phyloP scores from a whole-genome alignment of 2,797 vertebrate genomes.

The Notolepis coatsorum region DNA sequence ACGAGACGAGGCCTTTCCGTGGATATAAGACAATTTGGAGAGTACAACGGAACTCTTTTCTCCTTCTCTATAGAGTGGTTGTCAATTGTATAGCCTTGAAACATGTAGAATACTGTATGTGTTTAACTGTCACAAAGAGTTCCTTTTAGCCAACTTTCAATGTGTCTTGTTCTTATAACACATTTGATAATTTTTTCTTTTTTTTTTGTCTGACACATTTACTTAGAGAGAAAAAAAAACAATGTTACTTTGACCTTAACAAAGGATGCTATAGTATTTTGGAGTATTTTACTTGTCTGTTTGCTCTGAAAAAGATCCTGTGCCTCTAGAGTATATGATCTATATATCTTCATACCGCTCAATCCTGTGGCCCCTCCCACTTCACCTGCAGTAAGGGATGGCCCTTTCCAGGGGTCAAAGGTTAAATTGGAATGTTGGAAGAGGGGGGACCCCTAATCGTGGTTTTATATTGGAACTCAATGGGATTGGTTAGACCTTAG shows the following conservation, averaged over 20 bases:
- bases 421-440: not conserved
- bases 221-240: constrained; percentile 9
- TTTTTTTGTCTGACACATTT: constrained; percentile 34
- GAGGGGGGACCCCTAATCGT: no score
- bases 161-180: constrained; percentile 44
- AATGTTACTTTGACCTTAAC: not conserved
- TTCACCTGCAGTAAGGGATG: not conserved
- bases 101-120: constrained; percentile 37
- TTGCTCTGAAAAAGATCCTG: constrained; percentile 31
- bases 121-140: constrained; percentile 34
- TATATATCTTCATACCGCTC: constrained; percentile 32
- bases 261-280: constrained; percentile 29
- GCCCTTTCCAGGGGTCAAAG: not conserved
- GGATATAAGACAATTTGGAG: not conserved
- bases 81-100: constrained; percentile 38
- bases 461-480: not conserved
- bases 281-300: constrained; percentile 25
- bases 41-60: constrained; percentile 16
- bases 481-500: constrained; percentile 2
- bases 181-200: constrained; percentile 34
- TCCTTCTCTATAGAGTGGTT: constrained; percentile 29
- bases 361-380: not conserved
- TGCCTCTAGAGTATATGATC: constrained; percentile 52
- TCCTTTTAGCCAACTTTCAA: constrained; percentile 37
- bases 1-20: not conserved